Evolutionary conservation across 2,113 vertebrate species (phyloP), one percentile per base, ranked within the genome.

Genomic region (Psilopsiagon aymara): DNA sequence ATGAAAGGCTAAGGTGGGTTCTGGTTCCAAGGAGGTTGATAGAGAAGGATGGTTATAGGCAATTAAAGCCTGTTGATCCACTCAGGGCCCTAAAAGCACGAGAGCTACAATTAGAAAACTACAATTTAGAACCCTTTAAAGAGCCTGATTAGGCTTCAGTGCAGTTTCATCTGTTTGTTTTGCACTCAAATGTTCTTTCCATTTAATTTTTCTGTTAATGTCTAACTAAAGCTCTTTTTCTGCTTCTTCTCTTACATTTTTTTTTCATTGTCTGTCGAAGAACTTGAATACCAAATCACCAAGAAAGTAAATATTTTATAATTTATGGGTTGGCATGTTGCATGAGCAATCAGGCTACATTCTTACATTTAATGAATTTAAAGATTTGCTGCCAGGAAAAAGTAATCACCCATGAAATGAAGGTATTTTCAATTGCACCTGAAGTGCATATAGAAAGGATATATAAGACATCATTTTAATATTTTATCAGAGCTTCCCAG

Each of bases 301-400:
- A 51, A 62, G 71, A 86, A 69, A 19, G 23, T 31, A 90, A 91
- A 83, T 41, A 15, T 43, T 77, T 81, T 66, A 62, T 80, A 55
- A 86, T 90, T 82, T 64, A 8, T 67, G 9, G 7, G 25, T 73
- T 75, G 37, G 14, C 21, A 20, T 35, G 13, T 79, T 94, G 49
- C 49, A 64, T 67, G 46, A 88, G 53, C 25, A 79, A 91, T 94
- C 67, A 89, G 39, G 25, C 27, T 88, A 51, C 7, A 80, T 79
- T 86, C 27, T 80, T 76, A 14, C 47, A 82, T 67, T 87, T 82
- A 85, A 94, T 86, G 77, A 88, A 70, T 93, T 82, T 59, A 47
- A 73, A 86, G 46, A 69, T 84, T 93, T 76, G 44, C 24, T 69
- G 33, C 59, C 49, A 80, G 53, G 46, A 91, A 92, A 90, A 94